Conservation (phyloP, 1,140 invertebrate species). For the Ephestia elutella region DNA sequence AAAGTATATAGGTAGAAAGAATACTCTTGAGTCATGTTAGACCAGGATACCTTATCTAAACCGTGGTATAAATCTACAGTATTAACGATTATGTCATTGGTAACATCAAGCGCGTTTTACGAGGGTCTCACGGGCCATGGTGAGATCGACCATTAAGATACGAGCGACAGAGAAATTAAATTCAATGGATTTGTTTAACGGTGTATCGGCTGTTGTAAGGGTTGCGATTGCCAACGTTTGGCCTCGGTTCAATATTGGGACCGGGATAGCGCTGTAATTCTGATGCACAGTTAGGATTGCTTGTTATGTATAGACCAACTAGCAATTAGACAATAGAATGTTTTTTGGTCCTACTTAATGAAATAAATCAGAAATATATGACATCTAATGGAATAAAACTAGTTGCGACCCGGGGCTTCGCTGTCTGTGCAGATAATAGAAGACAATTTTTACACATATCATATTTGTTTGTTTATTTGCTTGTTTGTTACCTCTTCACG, state of each 20-base stretch:
- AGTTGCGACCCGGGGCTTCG: too few relatives aligned
- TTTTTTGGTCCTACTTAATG: too few relatives aligned
- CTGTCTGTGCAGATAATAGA: too few relatives aligned
- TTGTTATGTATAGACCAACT: background rate
- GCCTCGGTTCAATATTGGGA: background rate
- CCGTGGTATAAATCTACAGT: slow-evolving; percentile 7
- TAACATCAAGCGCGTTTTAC: slow-evolving; percentile 13
- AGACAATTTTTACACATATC: too few relatives aligned
- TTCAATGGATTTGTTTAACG: slow-evolving; percentile 8
- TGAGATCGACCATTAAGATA: slow-evolving; percentile 16
- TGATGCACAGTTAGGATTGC: too few relatives aligned
- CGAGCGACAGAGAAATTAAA: slow-evolving; percentile 13
- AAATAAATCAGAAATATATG: too few relatives aligned
- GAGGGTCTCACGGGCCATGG: slow-evolving; percentile 9
- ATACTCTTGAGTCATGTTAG: too few relatives aligned
- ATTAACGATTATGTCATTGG: slow-evolving; percentile 16
- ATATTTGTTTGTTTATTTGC: too few relatives aligned
- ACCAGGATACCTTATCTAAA: background rate
- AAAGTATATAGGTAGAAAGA: too few relatives aligned
- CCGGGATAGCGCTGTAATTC: background rate
- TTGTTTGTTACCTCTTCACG: too few relatives aligned
- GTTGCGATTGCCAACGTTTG: background rate
- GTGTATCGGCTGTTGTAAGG: background rate
- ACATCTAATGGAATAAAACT: too few relatives aligned
- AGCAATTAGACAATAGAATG: background rate